Evolutionary conservation across 2,888 invertebrate species (phyloP).

Genomic region (Steromphala cineraria): DNA sequence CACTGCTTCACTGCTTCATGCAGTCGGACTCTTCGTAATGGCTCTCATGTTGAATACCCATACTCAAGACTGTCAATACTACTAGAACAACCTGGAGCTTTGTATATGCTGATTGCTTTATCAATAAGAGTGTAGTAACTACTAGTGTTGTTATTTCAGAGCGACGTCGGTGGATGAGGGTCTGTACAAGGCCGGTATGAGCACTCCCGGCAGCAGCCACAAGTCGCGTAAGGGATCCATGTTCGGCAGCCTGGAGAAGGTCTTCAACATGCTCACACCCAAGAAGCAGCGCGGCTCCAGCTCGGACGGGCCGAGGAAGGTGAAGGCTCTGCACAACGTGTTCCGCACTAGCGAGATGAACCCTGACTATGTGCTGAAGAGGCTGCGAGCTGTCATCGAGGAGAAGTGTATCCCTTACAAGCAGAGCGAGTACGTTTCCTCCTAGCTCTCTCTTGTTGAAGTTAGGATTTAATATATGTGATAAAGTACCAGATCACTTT

Average conservation of each 20-base stretch:
- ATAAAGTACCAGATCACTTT: no score
- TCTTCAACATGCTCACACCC: constrained; percentile 84
- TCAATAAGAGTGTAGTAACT: no score
- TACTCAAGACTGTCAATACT: no score
- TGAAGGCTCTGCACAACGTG: constrained; percentile 82
- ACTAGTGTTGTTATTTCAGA: constrained; percentile 45
- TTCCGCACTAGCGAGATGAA: constrained; percentile 82
- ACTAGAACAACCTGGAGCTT: no score
- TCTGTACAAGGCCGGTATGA: constrained; percentile 65
- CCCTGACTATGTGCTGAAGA: constrained; percentile 81
- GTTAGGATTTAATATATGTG: no score
- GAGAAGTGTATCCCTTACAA: constrained; percentile 81
- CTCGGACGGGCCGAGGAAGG: constrained; percentile 72
- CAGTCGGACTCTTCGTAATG: no score
- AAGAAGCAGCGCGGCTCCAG: constrained; percentile 74
- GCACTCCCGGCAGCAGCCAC: constrained; percentile 57
- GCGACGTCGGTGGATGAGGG: constrained; percentile 73
- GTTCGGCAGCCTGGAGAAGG: constrained; percentile 83
- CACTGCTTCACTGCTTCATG: background rate
- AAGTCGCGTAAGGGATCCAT: constrained; percentile 77
- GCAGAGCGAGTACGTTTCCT: constrained; percentile 81
- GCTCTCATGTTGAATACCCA: background rate
- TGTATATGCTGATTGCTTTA: no score
- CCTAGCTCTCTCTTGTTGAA: no score
- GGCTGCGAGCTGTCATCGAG: constrained; percentile 80